Base-by-base conservation (phyloP, 2,888 invertebrate species). In the Brassicogethes aeneus region DNA sequence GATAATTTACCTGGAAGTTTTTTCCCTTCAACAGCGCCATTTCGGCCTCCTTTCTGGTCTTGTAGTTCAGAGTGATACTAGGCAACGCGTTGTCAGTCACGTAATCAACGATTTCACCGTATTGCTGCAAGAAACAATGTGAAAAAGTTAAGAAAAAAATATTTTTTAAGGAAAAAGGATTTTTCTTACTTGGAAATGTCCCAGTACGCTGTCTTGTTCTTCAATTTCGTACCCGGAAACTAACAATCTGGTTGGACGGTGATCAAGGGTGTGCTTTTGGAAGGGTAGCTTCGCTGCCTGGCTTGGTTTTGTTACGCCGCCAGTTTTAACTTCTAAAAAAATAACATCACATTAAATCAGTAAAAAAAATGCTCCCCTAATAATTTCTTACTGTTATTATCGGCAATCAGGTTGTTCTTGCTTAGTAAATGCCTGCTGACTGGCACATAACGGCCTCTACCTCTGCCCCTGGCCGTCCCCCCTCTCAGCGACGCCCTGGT, bases 111-210 rank as follows among this genome's bases (percentile, higher is more conserved):
- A 94, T 82, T 62, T 87, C 87, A 38, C 92, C 92, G 67, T 79
- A 91, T 79, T 85, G 81, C 90, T 91, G 68, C 1, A 67, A 60
- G 44, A 48, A 47, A 45, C 33, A 2, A 36, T 17, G 13, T 37
- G 33, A 33, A 14, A 2, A 14, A 16, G 32, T 13, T 7, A 13
- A 32, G 3, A 32, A 32, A 32, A 10, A 12, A 37, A 23, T 31
- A 13, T 17, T 14, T 36, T 10, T n/a, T 30, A 10, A 17, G 37
- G 13, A 16, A 16, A 8, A n/a, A 36, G 16, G 17, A 31, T 77
- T 76, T n/a, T n/a, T n/a, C n/a, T n/a, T 68, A 93, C 93, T 65
- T 85, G 79, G 66, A 94, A 90, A 68, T 93, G 93, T 5, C 77
- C 73, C 43, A 89, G 66, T 30, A 94, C 76, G 29, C 83, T 80